These are phyloP conservation scores for Micrastur ruficollis DNA, from an alignment of 2,797 vertebrate genomes.

Conservation along the genomic window DNA sequence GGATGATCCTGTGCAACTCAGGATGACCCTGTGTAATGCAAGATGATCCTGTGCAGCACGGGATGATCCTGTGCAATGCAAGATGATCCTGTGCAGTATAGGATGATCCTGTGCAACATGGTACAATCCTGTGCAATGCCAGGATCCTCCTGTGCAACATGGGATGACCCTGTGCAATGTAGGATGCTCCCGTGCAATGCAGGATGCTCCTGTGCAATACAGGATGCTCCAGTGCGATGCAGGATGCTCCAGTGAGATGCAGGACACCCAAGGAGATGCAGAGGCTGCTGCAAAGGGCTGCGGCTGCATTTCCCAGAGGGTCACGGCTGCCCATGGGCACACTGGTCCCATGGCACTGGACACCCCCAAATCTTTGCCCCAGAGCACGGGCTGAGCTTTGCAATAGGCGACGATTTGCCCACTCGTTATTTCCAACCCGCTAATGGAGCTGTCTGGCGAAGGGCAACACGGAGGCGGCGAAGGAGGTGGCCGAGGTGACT, in stretches of 20 bases:
- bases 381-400: fast-evolving
- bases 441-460: neutral
- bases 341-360: neutral
- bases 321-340: neutral
- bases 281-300: neutral
- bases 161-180: too few species aligned
- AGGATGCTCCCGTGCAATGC: neutral
- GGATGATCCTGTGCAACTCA: neutral
- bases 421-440: neutral
- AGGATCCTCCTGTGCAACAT: fast-evolving
- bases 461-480: neutral
- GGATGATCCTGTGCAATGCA: neutral
- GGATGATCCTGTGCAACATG: neutral
- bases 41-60: too few species aligned
- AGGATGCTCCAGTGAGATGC: fast-evolving
- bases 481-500: neutral
- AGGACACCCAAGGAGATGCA: neutral
- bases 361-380: neutral
- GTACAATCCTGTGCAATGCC: neutral
- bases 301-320: neutral
- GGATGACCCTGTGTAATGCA: fast-evolving
- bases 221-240: too few species aligned
- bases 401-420: fast-evolving
- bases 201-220: fast-evolving
- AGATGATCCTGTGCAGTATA: neutral